Conservation (phyloP, 2,888 invertebrate genomes). For the Erpobdella octoculata region DNA sequence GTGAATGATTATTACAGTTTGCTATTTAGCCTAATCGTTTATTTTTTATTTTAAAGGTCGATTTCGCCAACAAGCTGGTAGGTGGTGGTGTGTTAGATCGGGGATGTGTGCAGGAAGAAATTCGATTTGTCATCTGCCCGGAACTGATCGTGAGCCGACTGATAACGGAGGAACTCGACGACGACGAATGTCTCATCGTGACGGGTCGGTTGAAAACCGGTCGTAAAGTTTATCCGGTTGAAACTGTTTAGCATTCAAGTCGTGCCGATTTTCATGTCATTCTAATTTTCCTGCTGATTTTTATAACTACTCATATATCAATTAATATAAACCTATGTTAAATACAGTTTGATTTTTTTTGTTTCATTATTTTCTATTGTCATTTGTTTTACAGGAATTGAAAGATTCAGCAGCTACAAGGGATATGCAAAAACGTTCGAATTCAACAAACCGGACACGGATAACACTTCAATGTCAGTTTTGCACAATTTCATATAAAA, state of each 20-base stretch:
- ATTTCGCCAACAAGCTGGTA: constrained; percentile 86
- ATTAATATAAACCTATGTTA: not conserved
- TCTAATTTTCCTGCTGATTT: not conserved
- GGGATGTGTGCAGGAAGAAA: constrained; percentile 95
- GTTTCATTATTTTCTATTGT: not conserved
- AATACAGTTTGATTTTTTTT: not conserved
- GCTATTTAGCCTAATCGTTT: too few species aligned
- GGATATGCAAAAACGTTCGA: constrained; percentile 5
- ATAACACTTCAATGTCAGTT: constrained; percentile 2
- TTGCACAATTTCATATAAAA: too few species aligned
- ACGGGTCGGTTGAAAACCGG: constrained; percentile 56
- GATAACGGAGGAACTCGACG: constrained; percentile 68
- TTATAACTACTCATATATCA: not conserved
- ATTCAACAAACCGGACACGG: not conserved
- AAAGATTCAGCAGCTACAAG: not conserved
- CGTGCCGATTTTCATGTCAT: not conserved
- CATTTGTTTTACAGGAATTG: not conserved
- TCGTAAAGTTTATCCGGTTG: not conserved
- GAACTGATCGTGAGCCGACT: constrained; percentile 79
- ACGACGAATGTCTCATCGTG: constrained; percentile 75
- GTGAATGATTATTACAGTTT: too few species aligned
- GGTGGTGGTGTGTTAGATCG: constrained; percentile 83
- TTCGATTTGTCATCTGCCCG: constrained; percentile 86
- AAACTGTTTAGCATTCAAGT: not conserved
- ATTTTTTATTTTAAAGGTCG: constrained; percentile 71